Evolutionary conservation across 2,113 vertebrate genomes (phyloP).

Genomic region (Megatriorchis doriae): DNA sequence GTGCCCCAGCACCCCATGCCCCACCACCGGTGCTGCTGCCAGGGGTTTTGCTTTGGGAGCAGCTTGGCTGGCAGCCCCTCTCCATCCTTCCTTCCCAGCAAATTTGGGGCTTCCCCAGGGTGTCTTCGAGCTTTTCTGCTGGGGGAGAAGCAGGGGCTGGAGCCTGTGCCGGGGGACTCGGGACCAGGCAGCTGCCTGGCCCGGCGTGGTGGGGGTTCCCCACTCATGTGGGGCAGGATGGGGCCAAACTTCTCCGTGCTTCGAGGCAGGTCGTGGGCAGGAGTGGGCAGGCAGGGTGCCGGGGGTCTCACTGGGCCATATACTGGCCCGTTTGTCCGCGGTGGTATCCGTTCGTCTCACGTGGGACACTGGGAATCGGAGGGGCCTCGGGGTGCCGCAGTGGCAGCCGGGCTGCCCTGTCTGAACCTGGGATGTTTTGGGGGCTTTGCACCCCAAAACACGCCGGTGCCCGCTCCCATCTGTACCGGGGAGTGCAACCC

Average conservation of each 20-base stretch:
- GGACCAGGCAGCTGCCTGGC: neutral
- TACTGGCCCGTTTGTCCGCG: rapidly evolving
- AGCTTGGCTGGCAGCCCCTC: neutral
- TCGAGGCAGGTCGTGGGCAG: rapidly evolving
- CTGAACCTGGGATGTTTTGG: rapidly evolving
- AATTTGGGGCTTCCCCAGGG: rapidly evolving
- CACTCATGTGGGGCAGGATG: rapidly evolving
- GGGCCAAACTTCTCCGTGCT: neutral
- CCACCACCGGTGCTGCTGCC: rapidly evolving
- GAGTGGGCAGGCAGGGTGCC: neutral
- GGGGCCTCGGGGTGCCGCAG: neutral
- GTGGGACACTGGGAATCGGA: rapidly evolving
- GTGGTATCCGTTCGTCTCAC: neutral
- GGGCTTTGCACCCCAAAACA: neutral
- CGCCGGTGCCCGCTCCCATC: rapidly evolving
- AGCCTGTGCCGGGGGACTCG: neutral
- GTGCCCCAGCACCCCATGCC: neutral
- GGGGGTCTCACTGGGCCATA: neutral
- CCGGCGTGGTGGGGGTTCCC: rapidly evolving
- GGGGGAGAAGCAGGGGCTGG: neutral
- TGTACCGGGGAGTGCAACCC: rapidly evolving
- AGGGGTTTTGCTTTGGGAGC: neutral
- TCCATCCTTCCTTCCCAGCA: neutral
- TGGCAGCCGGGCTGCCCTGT: rapidly evolving
- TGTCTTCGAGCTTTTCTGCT: neutral